A percentile compares a stretch with the other conserved stretches of the same genome.
These are phyloP conservation scores for Sebastes kiyomatsui DNA, from an alignment of 2,797 vertebrate species.

Conservation along the genomic window DNA sequence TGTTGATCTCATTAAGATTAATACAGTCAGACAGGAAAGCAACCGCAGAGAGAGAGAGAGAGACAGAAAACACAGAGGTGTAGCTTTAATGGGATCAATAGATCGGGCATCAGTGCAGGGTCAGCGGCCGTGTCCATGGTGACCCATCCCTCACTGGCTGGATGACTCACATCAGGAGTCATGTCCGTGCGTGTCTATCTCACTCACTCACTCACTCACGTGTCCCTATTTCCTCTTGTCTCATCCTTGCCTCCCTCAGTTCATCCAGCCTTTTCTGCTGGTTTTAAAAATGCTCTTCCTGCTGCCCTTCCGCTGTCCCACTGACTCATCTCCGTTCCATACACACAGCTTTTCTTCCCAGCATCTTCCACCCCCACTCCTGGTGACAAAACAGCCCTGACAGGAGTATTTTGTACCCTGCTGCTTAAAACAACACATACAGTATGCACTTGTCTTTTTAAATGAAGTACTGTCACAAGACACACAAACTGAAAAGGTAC, in stretches of 20 bases:
- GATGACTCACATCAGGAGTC: constrained; percentile 69
- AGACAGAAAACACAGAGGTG: constrained; percentile 45
- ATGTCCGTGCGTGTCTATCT: constrained; percentile 23
- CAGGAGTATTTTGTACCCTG: constrained; percentile 8
- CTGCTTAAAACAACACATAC: constrained; percentile 9
- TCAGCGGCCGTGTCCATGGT: constrained; percentile 75
- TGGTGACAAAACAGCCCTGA: constrained; percentile 11
- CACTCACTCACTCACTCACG: constrained; percentile 15
- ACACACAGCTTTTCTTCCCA: constrained; percentile 7
- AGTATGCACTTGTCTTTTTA: background rate
- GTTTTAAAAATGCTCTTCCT: constrained; percentile 1
- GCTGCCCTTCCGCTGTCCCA: constrained; percentile 8
- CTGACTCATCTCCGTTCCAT: constrained; percentile 35
- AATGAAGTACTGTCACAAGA: constrained; percentile 9
- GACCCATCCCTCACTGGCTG: constrained; percentile 66
- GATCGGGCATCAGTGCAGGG: constrained; percentile 71
- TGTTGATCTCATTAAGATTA: constrained; percentile 74
- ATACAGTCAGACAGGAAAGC: constrained; percentile 63
- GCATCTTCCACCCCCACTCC: constrained; percentile 7
- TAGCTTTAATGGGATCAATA: constrained; percentile 79
- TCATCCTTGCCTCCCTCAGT: background rate
- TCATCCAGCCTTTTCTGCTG: constrained; percentile 7
- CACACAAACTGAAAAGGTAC: background rate
- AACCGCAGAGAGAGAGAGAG: constrained; percentile 23
- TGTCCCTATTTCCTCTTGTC: constrained; percentile 17